A percentile compares a stretch with the other conserved stretches of the same genome.
Conservation (phyloP, 1,140 invertebrate genomes). For the Sycophaga agraensis region DNA sequence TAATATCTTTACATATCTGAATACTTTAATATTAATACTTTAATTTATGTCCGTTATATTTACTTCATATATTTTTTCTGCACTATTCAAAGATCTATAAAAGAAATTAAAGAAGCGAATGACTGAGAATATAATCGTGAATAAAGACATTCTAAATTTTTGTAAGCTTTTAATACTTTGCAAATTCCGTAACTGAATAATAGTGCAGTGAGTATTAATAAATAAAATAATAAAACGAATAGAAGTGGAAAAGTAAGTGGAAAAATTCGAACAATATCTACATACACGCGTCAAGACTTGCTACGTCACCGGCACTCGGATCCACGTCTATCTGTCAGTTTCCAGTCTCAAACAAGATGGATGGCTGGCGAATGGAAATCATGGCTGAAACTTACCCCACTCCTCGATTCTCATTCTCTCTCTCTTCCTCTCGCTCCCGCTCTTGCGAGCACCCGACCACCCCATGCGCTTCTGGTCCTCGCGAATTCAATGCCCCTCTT, state of each 20-base stretch:
- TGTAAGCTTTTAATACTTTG: too few relatives aligned
- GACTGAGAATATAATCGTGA: too few relatives aligned
- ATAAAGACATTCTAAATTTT: too few relatives aligned
- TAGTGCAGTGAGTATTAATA: not conserved
- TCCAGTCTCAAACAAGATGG: slow-evolving; percentile 61
- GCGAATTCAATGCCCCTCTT: slow-evolving; percentile 21
- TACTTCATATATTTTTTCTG: too few relatives aligned
- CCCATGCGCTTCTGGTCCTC: slow-evolving; percentile 5
- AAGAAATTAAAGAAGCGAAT: too few relatives aligned
- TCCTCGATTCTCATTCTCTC: slow-evolving; percentile 28
- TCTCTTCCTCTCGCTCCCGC: not conserved
- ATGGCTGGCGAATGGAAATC: slow-evolving; percentile 59
- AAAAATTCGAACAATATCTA: slow-evolving; percentile 30
- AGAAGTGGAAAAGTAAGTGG: slow-evolving; percentile 22
- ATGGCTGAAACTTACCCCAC: slow-evolving; percentile 29
- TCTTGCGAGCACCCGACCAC: slow-evolving; percentile 4
- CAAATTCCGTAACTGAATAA: too few relatives aligned
- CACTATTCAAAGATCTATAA: too few relatives aligned
- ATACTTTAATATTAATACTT: too few relatives aligned
- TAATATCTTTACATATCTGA: too few relatives aligned
- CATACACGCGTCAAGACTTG: slow-evolving; percentile 46
- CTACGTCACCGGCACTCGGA: slow-evolving; percentile 58
- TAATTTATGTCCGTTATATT: too few relatives aligned
- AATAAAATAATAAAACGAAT: slow-evolving; percentile 1
- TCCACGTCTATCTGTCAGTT: slow-evolving; percentile 60